A percentile compares a stretch with the other conserved stretches of the same genome.
Evolutionary conservation across 2,888 invertebrate genomes (phyloP).

Genomic region (Physocephala rufipes): DNA sequence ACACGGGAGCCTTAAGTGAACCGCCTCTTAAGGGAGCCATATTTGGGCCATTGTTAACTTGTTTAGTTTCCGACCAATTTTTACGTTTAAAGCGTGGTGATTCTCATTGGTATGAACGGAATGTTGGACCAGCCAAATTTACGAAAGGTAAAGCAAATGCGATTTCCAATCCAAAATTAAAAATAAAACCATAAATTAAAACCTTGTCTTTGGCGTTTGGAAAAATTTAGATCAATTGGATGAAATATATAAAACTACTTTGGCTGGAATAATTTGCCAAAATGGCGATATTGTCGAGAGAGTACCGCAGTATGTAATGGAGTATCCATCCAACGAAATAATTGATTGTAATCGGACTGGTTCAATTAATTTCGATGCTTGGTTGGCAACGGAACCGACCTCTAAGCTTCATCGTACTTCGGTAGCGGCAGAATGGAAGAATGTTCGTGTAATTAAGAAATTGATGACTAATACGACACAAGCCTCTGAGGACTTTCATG

Average conservation of each 20-base stretch:
- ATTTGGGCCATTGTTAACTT: conserved; percentile 85
- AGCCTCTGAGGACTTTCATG: neutral
- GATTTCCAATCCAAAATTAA: conserved; percentile 8
- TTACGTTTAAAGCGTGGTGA: conserved; percentile 81
- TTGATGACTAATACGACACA: neutral
- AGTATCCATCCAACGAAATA: conserved; percentile 72
- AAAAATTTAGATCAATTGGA: conserved; percentile 74
- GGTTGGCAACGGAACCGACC: conserved; percentile 61
- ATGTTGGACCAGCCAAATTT: conserved; percentile 73
- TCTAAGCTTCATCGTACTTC: conserved; percentile 47
- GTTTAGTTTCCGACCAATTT: conserved; percentile 88
- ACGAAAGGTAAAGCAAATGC: conserved; percentile 69
- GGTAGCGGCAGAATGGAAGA: conserved; percentile 47
- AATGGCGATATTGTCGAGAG: conserved; percentile 75
- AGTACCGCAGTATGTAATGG: conserved; percentile 78
- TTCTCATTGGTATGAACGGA: conserved; percentile 88
- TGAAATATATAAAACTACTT: conserved; percentile 80
- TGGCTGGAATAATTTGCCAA: conserved; percentile 80
- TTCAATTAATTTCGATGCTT: conserved; percentile 69
- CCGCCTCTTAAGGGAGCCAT: conserved; percentile 75
- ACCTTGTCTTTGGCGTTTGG: neutral
- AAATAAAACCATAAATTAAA: neutral
- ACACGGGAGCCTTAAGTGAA: conserved; percentile 88
- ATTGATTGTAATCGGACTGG: conserved; percentile 73
- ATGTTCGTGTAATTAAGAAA: conserved; percentile 49